Conservation (phyloP, 2,797 vertebrate genomes). For the Aratinga solstitialis region DNA sequence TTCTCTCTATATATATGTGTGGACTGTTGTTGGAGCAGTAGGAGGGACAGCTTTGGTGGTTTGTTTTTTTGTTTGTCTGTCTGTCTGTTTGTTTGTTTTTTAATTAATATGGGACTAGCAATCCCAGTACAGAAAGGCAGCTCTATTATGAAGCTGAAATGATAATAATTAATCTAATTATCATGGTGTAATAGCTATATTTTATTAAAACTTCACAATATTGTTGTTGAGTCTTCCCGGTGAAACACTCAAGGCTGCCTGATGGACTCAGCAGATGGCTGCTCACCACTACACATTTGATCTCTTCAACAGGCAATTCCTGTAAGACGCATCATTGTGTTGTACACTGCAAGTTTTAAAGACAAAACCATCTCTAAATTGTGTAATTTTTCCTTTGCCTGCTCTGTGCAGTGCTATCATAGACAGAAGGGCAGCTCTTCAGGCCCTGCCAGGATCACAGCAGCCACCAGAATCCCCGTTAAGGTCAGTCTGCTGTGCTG, state of each 20-base stretch:
- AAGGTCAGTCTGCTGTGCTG: background rate
- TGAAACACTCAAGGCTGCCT: background rate
- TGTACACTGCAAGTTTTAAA: background rate
- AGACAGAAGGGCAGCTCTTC: background rate
- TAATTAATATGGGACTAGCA: background rate
- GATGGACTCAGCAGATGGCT: background rate
- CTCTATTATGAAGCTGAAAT: background rate
- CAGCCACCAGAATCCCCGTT: background rate
- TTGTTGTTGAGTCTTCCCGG: background rate
- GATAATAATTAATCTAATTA: background rate
- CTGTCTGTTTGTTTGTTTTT: background rate
- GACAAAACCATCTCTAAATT: background rate
- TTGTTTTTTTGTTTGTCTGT: no score
- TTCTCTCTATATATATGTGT: background rate
- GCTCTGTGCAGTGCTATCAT: background rate
- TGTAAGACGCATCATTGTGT: background rate
- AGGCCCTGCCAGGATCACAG: accelerated
- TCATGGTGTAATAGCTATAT: background rate
- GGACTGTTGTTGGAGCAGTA: background rate
- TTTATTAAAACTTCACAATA: background rate
- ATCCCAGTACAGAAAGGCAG: background rate
- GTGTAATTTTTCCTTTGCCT: background rate
- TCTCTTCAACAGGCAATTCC: conserved; percentile 2
- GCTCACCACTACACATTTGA: accelerated
- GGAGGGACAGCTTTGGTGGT: background rate